Evolutionary conservation across 2,797 vertebrate genomes (phyloP), one percentile per base, ranked within the genome.

Genomic region (Cossypha polioptera): DNA sequence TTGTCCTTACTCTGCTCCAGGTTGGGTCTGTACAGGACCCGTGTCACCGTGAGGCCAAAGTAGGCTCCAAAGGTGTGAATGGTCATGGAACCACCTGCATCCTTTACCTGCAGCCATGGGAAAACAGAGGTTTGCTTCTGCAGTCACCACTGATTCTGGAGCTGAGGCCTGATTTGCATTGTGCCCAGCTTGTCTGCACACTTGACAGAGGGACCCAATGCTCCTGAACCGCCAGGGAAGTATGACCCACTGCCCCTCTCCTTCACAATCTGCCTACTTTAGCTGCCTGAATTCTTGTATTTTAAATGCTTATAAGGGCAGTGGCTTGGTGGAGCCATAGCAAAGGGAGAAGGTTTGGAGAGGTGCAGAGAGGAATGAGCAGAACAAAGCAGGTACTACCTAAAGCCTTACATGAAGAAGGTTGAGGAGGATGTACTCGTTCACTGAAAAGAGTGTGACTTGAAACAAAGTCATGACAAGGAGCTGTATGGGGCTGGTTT

Each of bases 1-100:
- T 98, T 98, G 42, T 97, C 97, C 94, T 99, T 99, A 94, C 98
- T 99, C 92, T 97, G 97, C 36, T 99, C 94, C 62, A 99, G 92
- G 57, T 99, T 98, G 63, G 98, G 98, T 69, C 99, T 98, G 88
- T 99, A 99, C 73, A 99, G 99, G 78, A 99, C 88, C 97, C 98
- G 98, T 65, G 99, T 98, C 94, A 99, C 99, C 0, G 98, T 98
- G 91, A 99, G 97, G 76, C 99, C 99, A 81, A 99, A 99, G 96
- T 99, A 99, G 33, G 98, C 99, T 48, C 99, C 99, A 0, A 99
- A 99, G 35, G 98, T 97, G 79, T 99, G 99, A 94, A 99, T 99
- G 92, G 98, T 98, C 99, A 99, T 99, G 75, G 99, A 99, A 90
- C 99, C 99, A 26, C 99, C 99, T 1, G 99, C 98, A 35, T 99